Base-by-base conservation (phyloP, 2,888 invertebrate species). In the Sinelater perroti region DNA sequence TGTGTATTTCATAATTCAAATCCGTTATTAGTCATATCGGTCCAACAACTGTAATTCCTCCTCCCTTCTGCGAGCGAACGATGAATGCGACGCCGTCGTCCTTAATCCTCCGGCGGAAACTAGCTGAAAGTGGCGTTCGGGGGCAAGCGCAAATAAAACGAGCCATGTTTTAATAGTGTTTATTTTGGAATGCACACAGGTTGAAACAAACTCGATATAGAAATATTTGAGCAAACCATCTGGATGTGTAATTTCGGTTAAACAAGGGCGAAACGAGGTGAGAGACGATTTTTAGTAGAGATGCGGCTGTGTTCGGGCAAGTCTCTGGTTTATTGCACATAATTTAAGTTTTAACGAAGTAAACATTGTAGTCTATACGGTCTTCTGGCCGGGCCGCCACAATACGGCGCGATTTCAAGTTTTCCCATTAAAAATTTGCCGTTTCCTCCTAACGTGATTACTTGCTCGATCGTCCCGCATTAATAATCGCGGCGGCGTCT, bases 171-270 rank as follows among this genome's bases (percentile, higher is more conserved):
- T 70, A 70, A 71, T 70, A 65, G 69, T 68, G 67, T 72, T 75
- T 73, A 72, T 74, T 73, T 72, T 73, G 70, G 70, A 73, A 71
- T 74, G 72, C 72, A 74, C 73, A 72, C 72, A 71, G 71, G 73
- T 73, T 72, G 69, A 71, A 74, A 71, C 68, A 70, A 73, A 72
- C 66, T 70, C 70, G 26, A 56, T 45, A 58, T 60, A 72, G 70
- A 74, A 72, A 72, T 67, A 68, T 69, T 72, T 73, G 74, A 75
- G 74, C 72, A 74, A 73, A 75, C 73, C 65, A 74, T 73, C 70
- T 72, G 69, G 70, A 70, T 70, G 70, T 71, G 70, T 70, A 67
- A 66, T 66, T 66, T 64, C 66, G 65, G 68, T 68, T 69, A 67
- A 67, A 69, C 62, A 28, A 49, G 52, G 55, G 46, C 20, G 67